A percentile compares a stretch with the other conserved stretches of the same genome.
Evolutionary conservation across 2,888 invertebrate genomes (phyloP).

Genomic region (Suillia variegata): DNA sequence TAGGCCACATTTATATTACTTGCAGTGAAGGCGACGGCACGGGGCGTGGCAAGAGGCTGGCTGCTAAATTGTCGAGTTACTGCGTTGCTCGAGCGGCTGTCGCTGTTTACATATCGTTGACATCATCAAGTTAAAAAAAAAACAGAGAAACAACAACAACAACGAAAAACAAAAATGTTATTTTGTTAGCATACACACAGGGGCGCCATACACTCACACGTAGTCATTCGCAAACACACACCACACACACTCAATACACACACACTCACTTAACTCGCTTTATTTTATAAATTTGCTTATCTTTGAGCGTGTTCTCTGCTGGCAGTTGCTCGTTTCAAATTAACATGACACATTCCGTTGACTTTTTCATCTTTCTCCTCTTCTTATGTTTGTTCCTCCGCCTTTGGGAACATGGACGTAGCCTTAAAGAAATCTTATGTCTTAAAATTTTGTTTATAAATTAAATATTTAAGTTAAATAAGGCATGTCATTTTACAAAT

Average conservation of each 20-base stretch:
- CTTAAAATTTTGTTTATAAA: constrained; percentile 25
- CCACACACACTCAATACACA: not conserved
- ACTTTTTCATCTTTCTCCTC: not conserved
- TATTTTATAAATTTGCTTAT: constrained; percentile 25
- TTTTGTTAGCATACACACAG: constrained; percentile 21
- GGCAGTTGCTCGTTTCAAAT: constrained; percentile 37
- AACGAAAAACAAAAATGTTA: constrained; percentile 1
- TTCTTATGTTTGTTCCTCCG: not conserved
- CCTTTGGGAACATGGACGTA: not conserved
- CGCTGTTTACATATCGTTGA: constrained; percentile 31
- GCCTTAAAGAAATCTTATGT: not conserved
- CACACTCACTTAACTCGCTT: constrained; percentile 30
- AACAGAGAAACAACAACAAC: no score
- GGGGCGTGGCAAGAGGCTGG: not conserved
- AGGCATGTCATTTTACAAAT: no score
- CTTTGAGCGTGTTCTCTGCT: constrained; percentile 22
- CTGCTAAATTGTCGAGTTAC: not conserved
- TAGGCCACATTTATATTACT: constrained; percentile 17
- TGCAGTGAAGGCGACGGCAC: not conserved
- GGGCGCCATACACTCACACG: constrained; percentile 10
- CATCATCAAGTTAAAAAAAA: constrained; percentile 26
- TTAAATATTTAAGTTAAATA: no score
- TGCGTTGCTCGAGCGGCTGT: not conserved
- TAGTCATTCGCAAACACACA: constrained; percentile 19
- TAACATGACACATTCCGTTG: constrained; percentile 47